These are phyloP conservation scores for Hippotragus niger DNA, from an alignment of 2,113 vertebrate genomes.

Conservation along the genomic window DNA sequence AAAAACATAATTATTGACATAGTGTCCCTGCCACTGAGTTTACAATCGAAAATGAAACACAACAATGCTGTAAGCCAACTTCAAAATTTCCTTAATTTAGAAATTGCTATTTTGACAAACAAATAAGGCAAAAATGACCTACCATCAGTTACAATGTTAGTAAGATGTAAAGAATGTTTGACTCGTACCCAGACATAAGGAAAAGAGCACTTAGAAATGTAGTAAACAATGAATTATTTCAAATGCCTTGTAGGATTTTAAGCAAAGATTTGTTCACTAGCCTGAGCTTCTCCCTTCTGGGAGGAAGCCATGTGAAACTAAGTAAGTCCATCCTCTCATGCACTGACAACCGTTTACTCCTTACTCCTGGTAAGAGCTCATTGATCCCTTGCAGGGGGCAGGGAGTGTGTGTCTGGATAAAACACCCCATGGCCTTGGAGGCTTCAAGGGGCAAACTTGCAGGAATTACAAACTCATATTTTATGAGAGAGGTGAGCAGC, in stretches of 20 bases:
- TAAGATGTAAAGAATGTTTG: slow-evolving; percentile 26
- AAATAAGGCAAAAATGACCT: slow-evolving; percentile 32
- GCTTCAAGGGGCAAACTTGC: background rate
- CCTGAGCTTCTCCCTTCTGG: background rate
- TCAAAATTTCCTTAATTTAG: slow-evolving; percentile 23
- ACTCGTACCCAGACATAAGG: background rate
- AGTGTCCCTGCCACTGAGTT: slow-evolving; percentile 54
- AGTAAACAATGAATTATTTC: slow-evolving; percentile 14
- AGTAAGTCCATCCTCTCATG: background rate
- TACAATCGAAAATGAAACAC: slow-evolving; percentile 61
- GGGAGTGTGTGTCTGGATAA: background rate
- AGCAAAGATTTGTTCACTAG: background rate
- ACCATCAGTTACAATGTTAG: slow-evolving; percentile 13
- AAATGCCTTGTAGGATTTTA: background rate
- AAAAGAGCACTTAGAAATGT: slow-evolving; percentile 1
- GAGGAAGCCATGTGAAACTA: background rate
- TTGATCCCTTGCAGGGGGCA: background rate
- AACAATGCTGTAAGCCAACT: background rate
- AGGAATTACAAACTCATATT: background rate
- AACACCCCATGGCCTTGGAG: background rate
- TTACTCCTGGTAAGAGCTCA: background rate
- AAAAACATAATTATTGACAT: slow-evolving; percentile 42
- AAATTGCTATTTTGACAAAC: slow-evolving; percentile 52
- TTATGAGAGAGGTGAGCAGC: background rate
- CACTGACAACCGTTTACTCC: background rate